phyloP scores from a whole-genome alignment of 1,140 invertebrate genomes.

The Stegodyphus mimosarum region DNA sequence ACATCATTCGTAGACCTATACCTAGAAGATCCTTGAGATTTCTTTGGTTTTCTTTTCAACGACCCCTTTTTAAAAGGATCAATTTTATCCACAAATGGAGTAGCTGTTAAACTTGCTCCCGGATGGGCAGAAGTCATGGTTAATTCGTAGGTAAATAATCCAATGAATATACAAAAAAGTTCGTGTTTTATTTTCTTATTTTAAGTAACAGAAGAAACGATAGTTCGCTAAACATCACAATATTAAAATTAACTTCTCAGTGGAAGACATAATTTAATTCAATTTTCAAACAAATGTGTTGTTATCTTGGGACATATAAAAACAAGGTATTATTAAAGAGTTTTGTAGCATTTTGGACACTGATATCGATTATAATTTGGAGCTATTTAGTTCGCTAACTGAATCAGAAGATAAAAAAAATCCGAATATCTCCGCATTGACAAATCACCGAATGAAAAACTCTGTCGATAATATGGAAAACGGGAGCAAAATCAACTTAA shows the following conservation, averaged over 20 bases:
- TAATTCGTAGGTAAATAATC: constrained; percentile 29
- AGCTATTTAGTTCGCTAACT: constrained; percentile 14
- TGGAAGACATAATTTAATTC: constrained; percentile 50
- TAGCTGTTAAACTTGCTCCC: constrained; percentile 55
- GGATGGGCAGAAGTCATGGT: constrained; percentile 54
- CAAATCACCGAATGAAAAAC: constrained; percentile 9
- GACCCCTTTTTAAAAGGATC: constrained; percentile 93
- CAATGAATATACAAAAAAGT: constrained; percentile 33
- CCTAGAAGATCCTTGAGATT: constrained; percentile 89
- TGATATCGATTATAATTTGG: constrained; percentile 55
- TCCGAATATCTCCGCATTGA: constrained; percentile 36
- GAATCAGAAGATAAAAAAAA: constrained; percentile 11
- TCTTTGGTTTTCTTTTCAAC: constrained; percentile 92
- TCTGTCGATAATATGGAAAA: neutral
- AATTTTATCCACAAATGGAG: constrained; percentile 88
- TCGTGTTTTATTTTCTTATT: constrained; percentile 39
- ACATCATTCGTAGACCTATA: constrained; percentile 91
- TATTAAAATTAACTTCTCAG: constrained; percentile 10
- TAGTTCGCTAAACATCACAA: constrained; percentile 55
- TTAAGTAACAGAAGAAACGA: constrained; percentile 22
- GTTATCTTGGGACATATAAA: constrained; percentile 8
- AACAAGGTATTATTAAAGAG: constrained; percentile 23
- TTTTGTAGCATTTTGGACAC: constrained; percentile 45
- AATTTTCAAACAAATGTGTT: constrained; percentile 14
- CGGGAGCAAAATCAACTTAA: constrained; percentile 1